Conservation (phyloP, 2,113 vertebrate genomes). For the Chionis minor region DNA sequence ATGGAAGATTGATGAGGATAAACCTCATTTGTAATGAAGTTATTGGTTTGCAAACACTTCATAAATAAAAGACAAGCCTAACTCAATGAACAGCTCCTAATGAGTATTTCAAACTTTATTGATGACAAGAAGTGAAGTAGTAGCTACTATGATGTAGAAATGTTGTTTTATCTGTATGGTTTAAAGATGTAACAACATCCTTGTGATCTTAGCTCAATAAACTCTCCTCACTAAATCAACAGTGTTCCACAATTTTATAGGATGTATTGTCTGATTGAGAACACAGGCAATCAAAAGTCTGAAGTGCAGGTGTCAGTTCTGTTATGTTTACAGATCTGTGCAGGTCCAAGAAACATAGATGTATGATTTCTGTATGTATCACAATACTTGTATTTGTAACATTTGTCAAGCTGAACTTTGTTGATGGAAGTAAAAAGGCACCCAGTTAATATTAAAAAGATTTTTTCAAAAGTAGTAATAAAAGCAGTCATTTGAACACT, state of each 20-base stretch:
- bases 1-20: neutral
- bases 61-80: neutral
- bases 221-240: neutral
- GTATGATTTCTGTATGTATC: accelerated
- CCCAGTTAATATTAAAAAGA: neutral
- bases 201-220: neutral
- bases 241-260: neutral
- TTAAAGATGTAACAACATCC: neutral
- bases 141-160: neutral
- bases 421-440: neutral
- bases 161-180: neutral
- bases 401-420: neutral
- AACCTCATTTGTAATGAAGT: neutral
- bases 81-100: neutral
- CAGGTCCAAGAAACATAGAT: neutral
- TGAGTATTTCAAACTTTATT: neutral
- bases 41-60: neutral
- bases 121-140: neutral
- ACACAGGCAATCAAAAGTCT: neutral
- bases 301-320: neutral
- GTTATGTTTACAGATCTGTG: neutral
- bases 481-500: neutral
- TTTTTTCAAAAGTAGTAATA: neutral
- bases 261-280: neutral
- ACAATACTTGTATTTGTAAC: neutral